Base-by-base conservation (phyloP, 2,888 invertebrate genomes). In the Melipona bicolor region DNA sequence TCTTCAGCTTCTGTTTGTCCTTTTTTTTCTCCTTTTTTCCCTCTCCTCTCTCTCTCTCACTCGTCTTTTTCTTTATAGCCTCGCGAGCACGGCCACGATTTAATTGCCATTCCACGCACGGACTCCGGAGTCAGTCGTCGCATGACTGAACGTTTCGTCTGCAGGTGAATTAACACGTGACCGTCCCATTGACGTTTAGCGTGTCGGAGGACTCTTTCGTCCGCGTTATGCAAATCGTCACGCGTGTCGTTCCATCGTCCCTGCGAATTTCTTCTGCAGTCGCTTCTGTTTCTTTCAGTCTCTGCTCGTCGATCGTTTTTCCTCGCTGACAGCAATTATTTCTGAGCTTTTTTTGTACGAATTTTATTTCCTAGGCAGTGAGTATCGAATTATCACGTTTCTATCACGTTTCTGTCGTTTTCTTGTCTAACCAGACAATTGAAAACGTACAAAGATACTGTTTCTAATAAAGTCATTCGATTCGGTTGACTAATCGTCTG, bases 61-160 rank as follows among this genome's bases (percentile, higher is more conserved):
- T 64, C 2, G 11, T 21, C n/a, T 36, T 32, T 17, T 24, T 24
- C 27, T 65, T 15, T 36, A 24, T 36, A 27, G 5, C 21, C 24
- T 36, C 17, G 27, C 43, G n/a, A 71, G 61, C 67, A 21, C 59
- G 36, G n/a, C 65, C 43, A 3, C 65, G 54, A 21, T 76, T 68
- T 76, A 76, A 76, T 76, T 76, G 68, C 49, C 49, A 59, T 68
- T 21, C 49, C 27, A 43, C 32, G 59, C 68, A 68, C 72, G 67
- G 5, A 56, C 5, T 24, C 43, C 21, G 2, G 6, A 32, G 15
- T 19, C 56, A 9, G n/a, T 27, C 56, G 17, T 27, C 56, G 17
- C 75, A 50, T 61, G 67, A 43, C 54, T 32, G 43, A 43, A 36
- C 65, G 75, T 56, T 43, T 75, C 67, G 75, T 75, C 43, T 67